Conservation (phyloP, 2,888 invertebrate genomes). For the Agrotis exclamationis region DNA sequence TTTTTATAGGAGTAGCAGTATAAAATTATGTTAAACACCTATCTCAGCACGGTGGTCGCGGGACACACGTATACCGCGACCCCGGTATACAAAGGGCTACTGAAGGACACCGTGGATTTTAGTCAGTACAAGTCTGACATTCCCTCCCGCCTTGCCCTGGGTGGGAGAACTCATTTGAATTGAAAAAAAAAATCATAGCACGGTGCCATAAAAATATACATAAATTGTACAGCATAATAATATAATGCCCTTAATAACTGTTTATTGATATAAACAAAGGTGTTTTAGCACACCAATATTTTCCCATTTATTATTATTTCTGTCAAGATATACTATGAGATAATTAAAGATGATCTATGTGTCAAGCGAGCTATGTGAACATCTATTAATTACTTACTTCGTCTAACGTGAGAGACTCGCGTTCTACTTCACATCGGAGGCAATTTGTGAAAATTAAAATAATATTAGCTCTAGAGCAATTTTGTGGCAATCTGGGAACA, state of each 20-base stretch:
- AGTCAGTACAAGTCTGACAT: too few species aligned
- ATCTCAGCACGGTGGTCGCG: background rate
- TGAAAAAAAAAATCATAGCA: too few species aligned
- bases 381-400: slow-evolving; percentile 14
- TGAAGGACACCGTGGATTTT: too few species aligned
- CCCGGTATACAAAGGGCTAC: too few species aligned
- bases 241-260: too few species aligned
- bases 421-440: slow-evolving; percentile 39
- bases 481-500: slow-evolving; percentile 30
- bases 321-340: slow-evolving; percentile 11
- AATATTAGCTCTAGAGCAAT: slow-evolving; percentile 31
- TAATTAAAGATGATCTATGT: slow-evolving; percentile 4
- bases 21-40: too few species aligned
- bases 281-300: background rate
- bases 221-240: too few species aligned
- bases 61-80: too few species aligned
- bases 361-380: slow-evolving; percentile 26
- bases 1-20: too few species aligned
- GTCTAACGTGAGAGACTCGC: slow-evolving; percentile 13
- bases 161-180: too few species aligned
- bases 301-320: background rate
- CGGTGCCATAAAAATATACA: background rate
- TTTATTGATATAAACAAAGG: too few species aligned
- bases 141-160: too few species aligned
- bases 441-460: slow-evolving; percentile 40